Percentiles rank a stretch among this genome's conserved stretches.
These are phyloP conservation scores for Bufo bufo DNA, from an alignment of 2,113 vertebrate species.

Conservation along the genomic window DNA sequence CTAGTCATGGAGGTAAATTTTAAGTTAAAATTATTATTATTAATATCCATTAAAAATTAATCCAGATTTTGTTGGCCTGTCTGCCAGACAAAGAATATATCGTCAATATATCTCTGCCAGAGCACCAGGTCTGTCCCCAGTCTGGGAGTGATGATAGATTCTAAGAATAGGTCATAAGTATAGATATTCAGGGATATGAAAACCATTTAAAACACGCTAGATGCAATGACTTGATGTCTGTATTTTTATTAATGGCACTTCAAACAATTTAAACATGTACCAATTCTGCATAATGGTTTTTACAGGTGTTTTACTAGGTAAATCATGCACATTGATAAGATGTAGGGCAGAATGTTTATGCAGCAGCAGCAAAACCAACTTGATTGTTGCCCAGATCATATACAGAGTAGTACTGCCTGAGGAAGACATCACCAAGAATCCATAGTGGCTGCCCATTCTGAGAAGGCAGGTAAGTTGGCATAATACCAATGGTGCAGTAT, in stretches of 20 bases:
- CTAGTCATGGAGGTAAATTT: too few species aligned
- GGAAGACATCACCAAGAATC: constrained; percentile 74
- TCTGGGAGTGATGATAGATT: too few species aligned
- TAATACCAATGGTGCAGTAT: constrained; percentile 65
- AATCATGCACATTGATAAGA: neutral
- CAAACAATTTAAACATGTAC: neutral
- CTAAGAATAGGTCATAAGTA: too few species aligned
- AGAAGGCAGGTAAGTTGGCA: constrained; percentile 70
- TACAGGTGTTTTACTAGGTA: neutral
- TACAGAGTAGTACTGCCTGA: constrained; percentile 72
- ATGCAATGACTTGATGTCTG: neutral
- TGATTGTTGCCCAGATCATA: constrained; percentile 67
- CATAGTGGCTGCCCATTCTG: constrained; percentile 66
- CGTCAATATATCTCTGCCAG: too few species aligned
- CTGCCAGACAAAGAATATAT: too few species aligned
- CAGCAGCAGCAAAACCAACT: constrained; percentile 68
- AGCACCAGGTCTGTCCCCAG: too few species aligned
- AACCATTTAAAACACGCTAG: neutral
- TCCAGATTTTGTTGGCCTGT: too few species aligned
- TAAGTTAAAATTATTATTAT: too few species aligned
- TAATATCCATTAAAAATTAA: too few species aligned
- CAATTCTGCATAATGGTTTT: neutral
- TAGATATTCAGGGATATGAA: neutral
- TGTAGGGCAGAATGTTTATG: constrained; percentile 50
- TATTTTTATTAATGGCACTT: constrained; percentile 21